Conservation (phyloP, 2,797 vertebrate species). For the Anabas testudineus region DNA sequence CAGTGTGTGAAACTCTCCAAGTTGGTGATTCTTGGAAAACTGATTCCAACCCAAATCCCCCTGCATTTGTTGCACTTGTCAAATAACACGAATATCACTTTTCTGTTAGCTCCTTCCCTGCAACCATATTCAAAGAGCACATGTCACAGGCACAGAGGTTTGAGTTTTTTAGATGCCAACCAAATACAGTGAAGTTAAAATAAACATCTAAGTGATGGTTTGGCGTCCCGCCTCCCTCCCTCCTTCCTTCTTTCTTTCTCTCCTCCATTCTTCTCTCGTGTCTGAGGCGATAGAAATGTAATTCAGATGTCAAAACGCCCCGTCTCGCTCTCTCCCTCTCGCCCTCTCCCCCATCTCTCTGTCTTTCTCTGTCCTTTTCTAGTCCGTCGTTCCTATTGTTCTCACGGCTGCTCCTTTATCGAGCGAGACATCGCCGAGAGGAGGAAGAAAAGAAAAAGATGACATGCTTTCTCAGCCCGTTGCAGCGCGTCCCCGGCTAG, state of each 20-base stretch:
- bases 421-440: constrained; percentile 84
- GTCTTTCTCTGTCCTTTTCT: constrained; percentile 80
- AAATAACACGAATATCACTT: constrained; percentile 70
- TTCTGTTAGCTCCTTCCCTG: constrained; percentile 52
- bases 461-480: constrained; percentile 88
- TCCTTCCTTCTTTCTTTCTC: constrained; percentile 70
- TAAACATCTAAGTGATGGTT: constrained; percentile 87
- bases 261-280: constrained; percentile 75
- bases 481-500: constrained; percentile 78
- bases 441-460: constrained; percentile 83
- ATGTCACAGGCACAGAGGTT: constrained; percentile 73
- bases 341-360: constrained; percentile 77
- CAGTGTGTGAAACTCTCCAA: constrained; percentile 52
- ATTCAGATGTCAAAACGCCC: constrained; percentile 89
- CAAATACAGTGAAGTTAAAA: constrained; percentile 87
- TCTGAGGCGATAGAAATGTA: constrained; percentile 85
- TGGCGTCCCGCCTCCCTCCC: constrained; percentile 76
- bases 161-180: constrained; percentile 76
- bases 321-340: constrained; percentile 76
- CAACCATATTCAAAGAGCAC: constrained; percentile 68
- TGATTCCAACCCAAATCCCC: constrained; percentile 50
- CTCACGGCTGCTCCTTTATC: constrained; percentile 85
- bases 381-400: constrained; percentile 87
- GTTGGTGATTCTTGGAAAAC: constrained; percentile 51
- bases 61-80: constrained; percentile 53